Evolutionary conservation across 2,797 vertebrate genomes (phyloP).

Genomic region (Loriculus beryllinus): DNA sequence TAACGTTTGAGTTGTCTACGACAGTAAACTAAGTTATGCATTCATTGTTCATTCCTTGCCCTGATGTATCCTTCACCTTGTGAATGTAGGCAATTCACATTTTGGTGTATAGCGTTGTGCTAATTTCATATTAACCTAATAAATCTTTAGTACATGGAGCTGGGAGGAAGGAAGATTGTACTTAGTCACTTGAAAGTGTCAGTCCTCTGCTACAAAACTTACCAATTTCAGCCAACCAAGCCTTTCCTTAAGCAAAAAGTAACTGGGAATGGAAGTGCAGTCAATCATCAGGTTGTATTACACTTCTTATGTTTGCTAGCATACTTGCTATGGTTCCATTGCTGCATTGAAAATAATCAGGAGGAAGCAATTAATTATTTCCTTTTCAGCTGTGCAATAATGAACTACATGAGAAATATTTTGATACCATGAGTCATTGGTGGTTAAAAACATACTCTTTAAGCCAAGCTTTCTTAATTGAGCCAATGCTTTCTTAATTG

Average conservation of each 20-base stretch:
- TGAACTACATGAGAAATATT: not conserved
- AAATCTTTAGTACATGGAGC: not conserved
- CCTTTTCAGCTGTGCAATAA: not conserved
- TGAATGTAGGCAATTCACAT: not conserved
- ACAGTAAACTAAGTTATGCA: fast-evolving
- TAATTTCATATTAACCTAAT: not conserved
- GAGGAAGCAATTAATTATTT: not conserved
- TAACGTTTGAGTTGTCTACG: not conserved
- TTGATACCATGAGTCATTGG: not conserved
- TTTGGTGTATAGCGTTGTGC: not conserved
- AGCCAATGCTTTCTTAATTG: not conserved
- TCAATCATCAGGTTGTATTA: not conserved
- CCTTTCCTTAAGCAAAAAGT: not conserved
- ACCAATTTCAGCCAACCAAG: not conserved
- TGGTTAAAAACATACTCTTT: not conserved
- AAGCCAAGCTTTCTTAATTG: not conserved
- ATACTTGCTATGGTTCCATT: not conserved
- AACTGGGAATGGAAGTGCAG: not conserved
- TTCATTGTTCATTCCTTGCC: not conserved
- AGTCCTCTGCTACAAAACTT: not conserved
- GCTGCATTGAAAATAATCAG: not conserved
- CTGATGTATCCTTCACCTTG: not conserved
- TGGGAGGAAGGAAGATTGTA: not conserved
- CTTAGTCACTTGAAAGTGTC: not conserved
- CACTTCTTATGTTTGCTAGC: not conserved